Conservation (phyloP, 1,140 invertebrate genomes). For the Wiebesia pumilae region DNA sequence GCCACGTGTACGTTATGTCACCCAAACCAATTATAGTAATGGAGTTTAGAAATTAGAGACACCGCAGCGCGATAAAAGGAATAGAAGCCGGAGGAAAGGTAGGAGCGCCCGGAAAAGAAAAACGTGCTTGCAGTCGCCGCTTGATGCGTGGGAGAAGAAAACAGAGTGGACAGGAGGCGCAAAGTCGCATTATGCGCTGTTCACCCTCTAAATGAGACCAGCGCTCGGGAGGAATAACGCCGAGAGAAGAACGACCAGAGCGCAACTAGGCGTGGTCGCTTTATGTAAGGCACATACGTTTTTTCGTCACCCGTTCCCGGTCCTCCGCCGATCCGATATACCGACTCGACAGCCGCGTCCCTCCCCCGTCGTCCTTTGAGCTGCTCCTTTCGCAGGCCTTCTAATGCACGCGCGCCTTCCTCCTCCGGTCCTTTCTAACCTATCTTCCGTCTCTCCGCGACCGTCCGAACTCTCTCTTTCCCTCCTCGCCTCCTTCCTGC, state of each 20-base stretch:
- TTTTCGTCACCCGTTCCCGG: conserved; percentile 49
- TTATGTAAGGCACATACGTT: conserved; percentile 54
- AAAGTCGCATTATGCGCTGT: neutral
- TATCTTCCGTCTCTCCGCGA: conserved; percentile 36
- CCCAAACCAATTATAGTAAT: neutral
- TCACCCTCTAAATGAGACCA: neutral
- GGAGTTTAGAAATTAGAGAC: conserved; percentile 10
- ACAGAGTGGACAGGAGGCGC: too few relatives aligned
- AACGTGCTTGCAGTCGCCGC: neutral
- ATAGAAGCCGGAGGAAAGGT: neutral
- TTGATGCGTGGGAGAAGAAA: neutral
- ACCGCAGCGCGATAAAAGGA: neutral
- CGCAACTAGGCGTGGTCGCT: conserved; percentile 46
- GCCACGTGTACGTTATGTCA: neutral
- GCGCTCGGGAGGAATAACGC: neutral
- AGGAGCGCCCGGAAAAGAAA: neutral
- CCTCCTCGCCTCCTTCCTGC: neutral
- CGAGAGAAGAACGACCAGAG: too few relatives aligned
- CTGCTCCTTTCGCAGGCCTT: conserved; percentile 18
- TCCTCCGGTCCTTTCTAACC: conserved; percentile 42
- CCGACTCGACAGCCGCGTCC: conserved; percentile 8
- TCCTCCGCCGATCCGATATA: conserved; percentile 5
- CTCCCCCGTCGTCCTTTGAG: neutral
- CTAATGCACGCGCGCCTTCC: conserved; percentile 45
- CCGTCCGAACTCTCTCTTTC: neutral